phyloP scores from a whole-genome alignment of 1,140 invertebrate genomes.

The Delia radicum region DNA sequence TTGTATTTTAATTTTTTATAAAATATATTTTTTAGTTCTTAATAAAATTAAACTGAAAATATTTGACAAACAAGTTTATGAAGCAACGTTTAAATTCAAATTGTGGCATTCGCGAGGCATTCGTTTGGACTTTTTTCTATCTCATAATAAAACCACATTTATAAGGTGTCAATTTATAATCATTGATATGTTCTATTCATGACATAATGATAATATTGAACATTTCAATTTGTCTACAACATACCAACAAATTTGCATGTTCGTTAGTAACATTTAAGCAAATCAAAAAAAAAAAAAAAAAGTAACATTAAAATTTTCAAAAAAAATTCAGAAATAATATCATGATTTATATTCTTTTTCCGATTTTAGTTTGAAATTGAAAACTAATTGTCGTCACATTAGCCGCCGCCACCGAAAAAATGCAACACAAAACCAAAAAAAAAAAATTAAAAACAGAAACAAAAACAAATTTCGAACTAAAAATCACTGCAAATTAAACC shows the following conservation, averaged over 20 bases:
- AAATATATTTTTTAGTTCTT: too few species aligned
- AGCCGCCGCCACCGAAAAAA: neutral
- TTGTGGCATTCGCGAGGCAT: too few species aligned
- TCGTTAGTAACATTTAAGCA: neutral
- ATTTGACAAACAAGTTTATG: too few species aligned
- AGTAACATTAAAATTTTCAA: neutral
- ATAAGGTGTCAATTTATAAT: too few species aligned
- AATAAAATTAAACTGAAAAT: too few species aligned
- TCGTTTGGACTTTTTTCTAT: too few species aligned
- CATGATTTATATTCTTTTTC: neutral
- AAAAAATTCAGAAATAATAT: too few species aligned
- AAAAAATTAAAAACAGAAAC: neutral
- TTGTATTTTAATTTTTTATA: too few species aligned
- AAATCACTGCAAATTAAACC: slow-evolving; percentile 19
- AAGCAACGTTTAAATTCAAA: too few species aligned
- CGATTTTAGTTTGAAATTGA: neutral
- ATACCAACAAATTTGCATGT: neutral
- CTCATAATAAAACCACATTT: too few species aligned
- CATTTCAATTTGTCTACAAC: neutral
- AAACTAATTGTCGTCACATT: neutral
- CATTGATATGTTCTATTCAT: too few species aligned
- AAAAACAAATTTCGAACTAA: neutral
- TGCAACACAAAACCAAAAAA: neutral
- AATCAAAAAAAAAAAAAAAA: neutral
- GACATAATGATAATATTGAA: neutral